Base-by-base conservation (phyloP, 2,113 vertebrate genomes). In the Suricata suricatta region DNA sequence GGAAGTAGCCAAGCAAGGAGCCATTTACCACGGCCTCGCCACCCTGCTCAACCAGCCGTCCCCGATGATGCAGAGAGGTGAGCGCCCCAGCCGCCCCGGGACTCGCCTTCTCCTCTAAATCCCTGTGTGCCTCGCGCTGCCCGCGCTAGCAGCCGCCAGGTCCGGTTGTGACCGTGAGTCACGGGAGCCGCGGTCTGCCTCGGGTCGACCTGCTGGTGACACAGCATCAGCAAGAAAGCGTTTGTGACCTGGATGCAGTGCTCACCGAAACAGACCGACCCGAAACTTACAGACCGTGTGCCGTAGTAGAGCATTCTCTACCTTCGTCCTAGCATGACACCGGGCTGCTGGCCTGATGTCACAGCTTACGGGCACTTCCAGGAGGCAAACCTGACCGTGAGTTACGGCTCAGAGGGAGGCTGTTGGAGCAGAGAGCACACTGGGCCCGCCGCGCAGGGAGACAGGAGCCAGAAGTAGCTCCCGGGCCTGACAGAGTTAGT, bases 1-100 rank as follows among this genome's bases (percentile, higher is more conserved):
- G 71, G 99, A 99, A 98, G 99, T 99, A 21, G 99, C 99, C 96
- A 99, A 99, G 98, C 99, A 99, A 98, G 99, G 99, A 69, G 99
- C 99, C 96, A 99, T 99, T 98, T 99, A 99, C 97, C 99, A 99
- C 97, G 99, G 99, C 29, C 98, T 99, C 90, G 99, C 99, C 60
- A 99, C 99, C 0, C 99, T 99, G 54, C 99, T 99, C 96, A 99
- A 99, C 98, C 99, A 99, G 98, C 99, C 99, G 5, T 99, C 99
- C 71, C 99, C 99, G 33, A 98, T 99, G 99, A 99, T 99, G 99
- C 99, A 99, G 52, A 99, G 99, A 99, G 99, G 99, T 99, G 99
- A 99, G 96, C 47, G 25, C 76, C 3, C 6, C 13, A 1, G 10
- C 6, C 6, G 9, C 50, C 50, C 50, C 50, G 50, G 2, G 50